Percentiles rank a stretch among this genome's conserved stretches.
Conservation (phyloP, 1,140 invertebrate genomes). For the Chlorops oryzae region DNA sequence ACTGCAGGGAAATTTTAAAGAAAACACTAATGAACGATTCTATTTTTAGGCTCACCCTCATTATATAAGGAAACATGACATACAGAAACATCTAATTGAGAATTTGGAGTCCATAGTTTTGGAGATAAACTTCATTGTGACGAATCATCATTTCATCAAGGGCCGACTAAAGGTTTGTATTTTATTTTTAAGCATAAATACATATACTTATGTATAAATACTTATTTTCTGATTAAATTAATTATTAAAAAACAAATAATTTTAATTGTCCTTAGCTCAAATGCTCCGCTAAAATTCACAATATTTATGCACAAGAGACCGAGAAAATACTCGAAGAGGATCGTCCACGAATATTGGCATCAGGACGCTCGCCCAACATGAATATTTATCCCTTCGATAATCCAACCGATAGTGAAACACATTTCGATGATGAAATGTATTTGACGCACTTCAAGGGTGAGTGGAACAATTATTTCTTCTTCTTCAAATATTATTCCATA, state of each 20-base stretch:
- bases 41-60: slow-evolving; percentile 30
- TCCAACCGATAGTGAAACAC: slow-evolving; percentile 21
- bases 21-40: too few relatives aligned
- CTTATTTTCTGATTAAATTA: too few relatives aligned
- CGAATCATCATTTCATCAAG: slow-evolving; percentile 51
- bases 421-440: slow-evolving; percentile 39
- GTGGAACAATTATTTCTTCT: slow-evolving; percentile 14
- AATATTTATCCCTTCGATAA: slow-evolving; percentile 44
- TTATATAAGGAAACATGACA: slow-evolving; percentile 32
- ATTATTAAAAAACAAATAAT: not conserved
- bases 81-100: slow-evolving; percentile 36
- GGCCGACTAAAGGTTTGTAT: slow-evolving; percentile 49
- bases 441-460: slow-evolving; percentile 37
- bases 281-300: slow-evolving; percentile 41
- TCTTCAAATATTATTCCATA: not conserved
- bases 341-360: slow-evolving; percentile 41
- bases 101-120: slow-evolving; percentile 37
- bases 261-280: slow-evolving; percentile 26
- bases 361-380: slow-evolving; percentile 42
- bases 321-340: slow-evolving; percentile 46
- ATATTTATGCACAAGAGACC: slow-evolving; percentile 40
- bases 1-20: too few relatives aligned
- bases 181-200: too few relatives aligned
- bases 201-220: too few relatives aligned
- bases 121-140: slow-evolving; percentile 51